These are phyloP conservation scores for Silurus lanzhouensis DNA, from an alignment of 2,797 vertebrate genomes.

Conservation along the genomic window DNA sequence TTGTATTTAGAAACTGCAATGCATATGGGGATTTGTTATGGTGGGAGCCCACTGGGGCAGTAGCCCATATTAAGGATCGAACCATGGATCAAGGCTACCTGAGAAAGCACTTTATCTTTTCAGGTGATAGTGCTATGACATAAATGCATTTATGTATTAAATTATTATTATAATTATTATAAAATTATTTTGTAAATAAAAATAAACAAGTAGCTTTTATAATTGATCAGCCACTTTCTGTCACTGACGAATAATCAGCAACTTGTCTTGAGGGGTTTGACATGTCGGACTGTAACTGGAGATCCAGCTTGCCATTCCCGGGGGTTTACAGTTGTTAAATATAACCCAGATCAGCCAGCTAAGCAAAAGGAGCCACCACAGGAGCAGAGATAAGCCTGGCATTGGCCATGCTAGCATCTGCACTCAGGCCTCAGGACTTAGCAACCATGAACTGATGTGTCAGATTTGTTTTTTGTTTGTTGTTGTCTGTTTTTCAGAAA, in stretches of 20 bases:
- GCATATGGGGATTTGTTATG: not conserved
- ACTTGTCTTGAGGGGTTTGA: not conserved
- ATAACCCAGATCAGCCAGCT: slow-evolving; percentile 70
- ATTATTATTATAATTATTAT: too few relatives aligned
- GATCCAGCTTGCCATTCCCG: slow-evolving; percentile 66
- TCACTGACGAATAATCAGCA: slow-evolving; percentile 18
- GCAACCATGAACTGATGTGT: not conserved
- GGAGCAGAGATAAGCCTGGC: slow-evolving; percentile 36
- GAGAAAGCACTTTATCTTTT: not conserved
- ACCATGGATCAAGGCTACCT: not conserved
- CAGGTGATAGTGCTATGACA: too few relatives aligned
- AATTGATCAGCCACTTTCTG: not conserved
- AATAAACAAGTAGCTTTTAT: not conserved
- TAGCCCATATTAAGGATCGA: not conserved
- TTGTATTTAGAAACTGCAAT: not conserved
- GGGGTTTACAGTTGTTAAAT: slow-evolving; percentile 70
- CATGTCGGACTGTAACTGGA: slow-evolving; percentile 71
- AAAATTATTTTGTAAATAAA: too few relatives aligned
- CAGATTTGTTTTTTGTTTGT: not conserved
- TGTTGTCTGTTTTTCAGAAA: too few relatives aligned
- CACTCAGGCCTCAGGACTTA: slow-evolving; percentile 2
- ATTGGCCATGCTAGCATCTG: slow-evolving; percentile 21
- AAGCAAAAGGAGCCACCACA: slow-evolving; percentile 63
- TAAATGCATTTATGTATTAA: too few relatives aligned
- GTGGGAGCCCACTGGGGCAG: not conserved